Evolutionary conservation across 1,140 invertebrate species (phyloP), one percentile per base, ranked within the genome.

Genomic region (Archegozetes longisetosus): DNA sequence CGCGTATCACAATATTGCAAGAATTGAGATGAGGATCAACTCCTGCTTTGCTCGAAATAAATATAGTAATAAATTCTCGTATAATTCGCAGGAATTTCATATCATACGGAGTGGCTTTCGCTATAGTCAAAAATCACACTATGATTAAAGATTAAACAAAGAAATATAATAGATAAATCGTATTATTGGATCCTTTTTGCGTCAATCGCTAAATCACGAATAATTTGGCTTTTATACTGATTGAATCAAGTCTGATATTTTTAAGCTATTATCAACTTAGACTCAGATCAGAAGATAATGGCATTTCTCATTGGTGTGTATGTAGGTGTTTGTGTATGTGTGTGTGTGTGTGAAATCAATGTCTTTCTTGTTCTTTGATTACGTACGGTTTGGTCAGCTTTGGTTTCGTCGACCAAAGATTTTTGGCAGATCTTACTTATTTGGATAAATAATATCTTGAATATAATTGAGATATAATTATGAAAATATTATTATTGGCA

Each of bases 101-200:
- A 40, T 40, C 6, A 40, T 40, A 40, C 6, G 32, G 17, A 40
- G 32, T 40, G 32, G 32, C 17, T 9, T 40, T 40, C 17, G 32
- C 32, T 40, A 6, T 40, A 40, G 17, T 40, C 6, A 17, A 9
- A 40, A 40, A 40, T 40, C 32, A 40, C 32, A 40, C 32, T 40
- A 40, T 40, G 6, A 40, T 40, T 40, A 9, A 40, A 40, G 6
- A 40, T 40, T 40, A 9, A 40, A 40, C 17, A 40, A 40, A 9
- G 20, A 52, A 6, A 52, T 9, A 9, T 9, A 28, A 6, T 52
- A 52, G 20, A 52, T 28, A 52, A 28, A 52, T 52, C 14, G 50
- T 52, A 52, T 25, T 52, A 57, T 57, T 46, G 32, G 3, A 57
- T 57, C 25, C 4, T 51, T 3, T n/a, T 29, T 32, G n/a, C 40